phyloP scores from a whole-genome alignment of 2,113 vertebrate species.

The Phrynocephalus versicolor region DNA sequence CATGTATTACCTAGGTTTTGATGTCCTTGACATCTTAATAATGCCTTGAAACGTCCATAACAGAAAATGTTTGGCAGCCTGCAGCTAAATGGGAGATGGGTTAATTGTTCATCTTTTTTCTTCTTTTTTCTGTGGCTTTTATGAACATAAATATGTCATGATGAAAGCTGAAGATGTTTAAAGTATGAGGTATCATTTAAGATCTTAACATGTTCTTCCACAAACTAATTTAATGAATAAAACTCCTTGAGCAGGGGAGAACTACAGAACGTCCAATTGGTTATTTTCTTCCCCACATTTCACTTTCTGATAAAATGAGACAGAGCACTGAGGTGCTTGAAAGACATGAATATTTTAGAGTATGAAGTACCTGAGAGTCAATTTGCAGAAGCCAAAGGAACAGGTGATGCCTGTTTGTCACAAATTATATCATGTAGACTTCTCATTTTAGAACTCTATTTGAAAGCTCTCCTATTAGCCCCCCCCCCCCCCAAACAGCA shows the following conservation, averaged over 20 bases:
- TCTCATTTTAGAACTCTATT: background rate
- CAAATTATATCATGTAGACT: background rate
- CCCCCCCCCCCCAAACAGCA: too few relatives aligned
- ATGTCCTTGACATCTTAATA: conserved; percentile 36
- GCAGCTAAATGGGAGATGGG: conserved; percentile 5
- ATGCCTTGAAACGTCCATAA: conserved; percentile 30
- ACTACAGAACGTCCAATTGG: background rate
- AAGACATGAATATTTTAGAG: background rate
- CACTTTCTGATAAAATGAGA: background rate
- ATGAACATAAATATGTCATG: background rate
- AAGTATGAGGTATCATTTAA: conserved; percentile 18
- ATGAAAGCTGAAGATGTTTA: background rate
- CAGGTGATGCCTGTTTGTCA: background rate
- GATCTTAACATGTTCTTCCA: conserved; percentile 16
- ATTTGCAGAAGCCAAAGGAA: background rate
- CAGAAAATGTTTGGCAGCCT: conserved; percentile 21
- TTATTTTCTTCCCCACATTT: background rate
- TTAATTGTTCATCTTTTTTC: conserved; percentile 43
- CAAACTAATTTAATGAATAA: background rate
- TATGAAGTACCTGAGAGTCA: conserved; percentile 7
- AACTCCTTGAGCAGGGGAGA: accelerated
- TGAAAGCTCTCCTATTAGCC: background rate
- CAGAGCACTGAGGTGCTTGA: conserved; percentile 5
- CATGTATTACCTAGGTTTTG: conserved; percentile 34
- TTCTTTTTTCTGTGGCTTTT: conserved; percentile 34